These are phyloP conservation scores for Macrosiphum euphorbiae DNA, from an alignment of 2,888 invertebrate species.

Conservation along the genomic window DNA sequence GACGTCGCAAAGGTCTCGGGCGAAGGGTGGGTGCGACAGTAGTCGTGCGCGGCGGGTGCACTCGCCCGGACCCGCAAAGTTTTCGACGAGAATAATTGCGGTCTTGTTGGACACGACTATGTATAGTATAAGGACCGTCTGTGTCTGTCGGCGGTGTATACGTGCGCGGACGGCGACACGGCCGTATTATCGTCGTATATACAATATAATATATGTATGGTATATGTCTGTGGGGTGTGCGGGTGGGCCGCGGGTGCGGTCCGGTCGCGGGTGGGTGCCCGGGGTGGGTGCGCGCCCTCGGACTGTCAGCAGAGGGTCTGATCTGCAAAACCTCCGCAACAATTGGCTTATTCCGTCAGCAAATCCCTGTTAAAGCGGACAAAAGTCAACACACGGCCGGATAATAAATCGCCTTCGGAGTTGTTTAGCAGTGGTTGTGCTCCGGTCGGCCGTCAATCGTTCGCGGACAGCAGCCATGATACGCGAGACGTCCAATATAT, in stretches of 20 bases:
- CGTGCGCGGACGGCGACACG: neutral
- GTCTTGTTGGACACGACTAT: neutral
- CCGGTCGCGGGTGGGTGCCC: neutral
- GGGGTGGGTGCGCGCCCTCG: neutral
- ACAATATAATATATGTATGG: no score
- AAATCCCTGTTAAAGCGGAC: slow-evolving; percentile 7
- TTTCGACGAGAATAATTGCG: neutral
- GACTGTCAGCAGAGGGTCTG: neutral
- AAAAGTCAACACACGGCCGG: slow-evolving; percentile 1
- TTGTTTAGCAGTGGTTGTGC: neutral
- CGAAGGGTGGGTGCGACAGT: no score
- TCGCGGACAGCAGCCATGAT: neutral
- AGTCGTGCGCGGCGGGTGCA: neutral
- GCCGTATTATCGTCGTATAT: no score
- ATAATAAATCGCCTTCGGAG: slow-evolving; percentile 6
- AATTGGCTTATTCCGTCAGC: slow-evolving; percentile 36
- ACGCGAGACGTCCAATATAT: neutral
- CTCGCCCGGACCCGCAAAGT: neutral
- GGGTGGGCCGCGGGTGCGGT: neutral
- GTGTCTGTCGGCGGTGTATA: neutral
- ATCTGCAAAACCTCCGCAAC: neutral
- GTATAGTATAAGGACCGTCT: neutral
- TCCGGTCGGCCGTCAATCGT: neutral
- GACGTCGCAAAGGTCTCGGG: no score
- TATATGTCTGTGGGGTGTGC: no score